Base-by-base conservation (phyloP, 2,113 vertebrate species). In the Hippocampus mohnikei region DNA sequence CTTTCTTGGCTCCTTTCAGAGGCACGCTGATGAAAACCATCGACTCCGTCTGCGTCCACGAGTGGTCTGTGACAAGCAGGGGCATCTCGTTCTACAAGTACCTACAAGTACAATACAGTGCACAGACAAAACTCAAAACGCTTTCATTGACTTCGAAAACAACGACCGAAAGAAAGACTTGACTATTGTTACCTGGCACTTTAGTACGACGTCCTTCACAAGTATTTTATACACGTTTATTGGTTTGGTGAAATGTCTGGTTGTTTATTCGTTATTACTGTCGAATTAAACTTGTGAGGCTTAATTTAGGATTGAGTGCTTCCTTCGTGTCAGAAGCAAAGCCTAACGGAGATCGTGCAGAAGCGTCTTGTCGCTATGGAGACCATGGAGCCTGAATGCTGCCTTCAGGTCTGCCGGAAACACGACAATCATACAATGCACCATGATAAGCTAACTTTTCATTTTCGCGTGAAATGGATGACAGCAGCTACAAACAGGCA, bases 1-100 rank as follows among this genome's bases (percentile, higher is more conserved):
- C 90, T 4, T 85, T 76, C 0, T 73, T 87, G 1, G 83, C 84
- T 16, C 94, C 94, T 62, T 92, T 94, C 52, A 96, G 66, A 0
- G 95, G 94, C 66, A 98, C 81, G 2, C 85, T 90, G 1, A 98
- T 84, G 37, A 87, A 91, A 3, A 98, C 87, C 2, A 83, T 73
- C 0, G 78, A 40, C 3, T 78, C 72, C 0, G 83, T 96, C 84
- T 98, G 96, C 15, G 88, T 94, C 97, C 97, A 98, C 3, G 81
- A 80, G 84, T 88, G 88, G 74, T 95, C 92, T 25, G 81, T 90
- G 13, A 97, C 89, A 33, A 86, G 77, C 64, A 98, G 25, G 5
- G 96, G 95, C 96, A 98, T 98, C 52, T 71, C 29, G 8, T 21
- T 0, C 21, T n/a, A n/a, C n/a, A n/a, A n/a, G n/a, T n/a, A n/a